These are phyloP conservation scores for Leucophenga varia DNA, from an alignment of 1,140 invertebrate species.

Conservation along the genomic window DNA sequence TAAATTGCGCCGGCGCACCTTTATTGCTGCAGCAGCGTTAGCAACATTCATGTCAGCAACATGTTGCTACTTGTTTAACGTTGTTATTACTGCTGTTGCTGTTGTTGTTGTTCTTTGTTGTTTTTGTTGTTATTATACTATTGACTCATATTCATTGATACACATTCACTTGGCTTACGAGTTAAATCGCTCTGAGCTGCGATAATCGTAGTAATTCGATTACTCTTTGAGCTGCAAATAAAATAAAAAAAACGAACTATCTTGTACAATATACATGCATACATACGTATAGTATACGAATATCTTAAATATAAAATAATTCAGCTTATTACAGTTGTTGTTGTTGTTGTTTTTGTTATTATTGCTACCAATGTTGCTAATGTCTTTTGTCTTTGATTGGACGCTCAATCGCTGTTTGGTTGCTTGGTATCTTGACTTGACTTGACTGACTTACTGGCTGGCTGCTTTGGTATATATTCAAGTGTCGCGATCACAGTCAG, in stretches of 20 bases:
- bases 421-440: background rate
- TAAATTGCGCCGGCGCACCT: no score
- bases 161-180: slow-evolving; percentile 31
- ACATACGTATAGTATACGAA: background rate
- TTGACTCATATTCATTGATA: no score
- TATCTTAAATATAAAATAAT: background rate
- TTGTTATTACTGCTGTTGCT: no score
- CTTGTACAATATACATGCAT: no score
- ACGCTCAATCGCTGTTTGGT: no score
- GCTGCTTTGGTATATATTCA: slow-evolving; percentile 48
- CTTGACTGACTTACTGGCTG: slow-evolving; percentile 6
- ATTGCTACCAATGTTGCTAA: slow-evolving; percentile 16
- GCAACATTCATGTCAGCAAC: slow-evolving; percentile 7
- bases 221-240: no score
- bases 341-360: slow-evolving; percentile 14
- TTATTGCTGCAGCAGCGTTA: background rate
- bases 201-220: slow-evolving; percentile 51
- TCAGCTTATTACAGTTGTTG: slow-evolving; percentile 21
- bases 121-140: no score
- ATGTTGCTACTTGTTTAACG: no score
- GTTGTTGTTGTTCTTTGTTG: no score
- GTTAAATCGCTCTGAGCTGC: slow-evolving; percentile 40
- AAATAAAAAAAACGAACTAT: no score
- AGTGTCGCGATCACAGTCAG: slow-evolving; percentile 38
- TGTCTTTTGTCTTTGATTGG: no score